Evolutionary conservation across 2,797 vertebrate genomes (phyloP), one percentile per base, ranked within the genome.

Genomic region (Fringilla coelebs): DNA sequence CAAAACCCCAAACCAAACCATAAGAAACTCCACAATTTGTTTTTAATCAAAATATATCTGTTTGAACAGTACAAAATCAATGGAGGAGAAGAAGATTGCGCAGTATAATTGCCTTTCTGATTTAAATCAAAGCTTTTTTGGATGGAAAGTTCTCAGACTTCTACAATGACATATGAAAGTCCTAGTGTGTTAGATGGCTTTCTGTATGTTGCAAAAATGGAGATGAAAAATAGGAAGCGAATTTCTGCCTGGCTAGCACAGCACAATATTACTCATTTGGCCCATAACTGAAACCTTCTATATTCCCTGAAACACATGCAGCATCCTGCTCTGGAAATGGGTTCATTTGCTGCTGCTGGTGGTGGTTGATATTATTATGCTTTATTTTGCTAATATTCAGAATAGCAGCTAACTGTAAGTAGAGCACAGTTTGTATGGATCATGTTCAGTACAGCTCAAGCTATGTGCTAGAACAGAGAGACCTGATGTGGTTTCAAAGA

Each of bases 351-450:
- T 86, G 63, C 9, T 76, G 54, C 1, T 91, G 28, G 0, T 66
- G 25, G 0, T 88, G 11, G 31, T 73, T 87, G 38, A 29, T 89
- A 72, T 65, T 65, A 68, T 92, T 93, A 88, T 70, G 46, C 13
- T 88, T 89, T 87, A 93, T 77, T 96, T 94, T 92, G 9, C 8
- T 92, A 80, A 90, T 87, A n/a, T 79, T 85, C 46, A 68, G 34
- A 85, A 61, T 34, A 80, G 17, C n/a, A 18, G 31, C 61, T 82
- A 87, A 73, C 60, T 57, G 18, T 65, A 36, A 63, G 26, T 17
- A 48, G 20, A 3, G 1, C 32, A 58, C 3, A 48, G 16, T 73
- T 85, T 41, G 17, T 41, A 71, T 60, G 66, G 49, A 48, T 78
- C 17, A 3, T 43, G 28, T 71, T 79, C 80, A 58, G 45, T 41